A percentile compares a stretch with the other conserved stretches of the same genome.
Evolutionary conservation across 2,113 vertebrate genomes (phyloP).

Genomic region (Nerophis ophidion): DNA sequence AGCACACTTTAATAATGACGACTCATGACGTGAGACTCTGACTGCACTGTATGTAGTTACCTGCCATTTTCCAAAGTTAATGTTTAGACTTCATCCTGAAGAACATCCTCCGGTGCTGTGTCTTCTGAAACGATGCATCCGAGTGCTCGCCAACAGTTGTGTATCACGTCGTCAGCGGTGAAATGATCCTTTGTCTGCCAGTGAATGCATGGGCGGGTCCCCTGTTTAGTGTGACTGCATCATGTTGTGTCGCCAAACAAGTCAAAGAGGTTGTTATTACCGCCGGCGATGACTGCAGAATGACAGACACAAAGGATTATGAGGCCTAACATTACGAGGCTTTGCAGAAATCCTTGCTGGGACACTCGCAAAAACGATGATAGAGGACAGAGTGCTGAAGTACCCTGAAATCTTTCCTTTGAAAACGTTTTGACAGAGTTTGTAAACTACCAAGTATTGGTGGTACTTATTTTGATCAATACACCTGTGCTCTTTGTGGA

Average conservation of each 20-base stretch:
- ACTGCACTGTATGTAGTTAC: neutral
- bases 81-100: conserved; percentile 10
- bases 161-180: conserved; percentile 1
- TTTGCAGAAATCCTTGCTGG: neutral
- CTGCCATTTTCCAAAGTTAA: neutral
- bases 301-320: conserved; percentile 18
- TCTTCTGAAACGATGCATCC: neutral
- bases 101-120: conserved; percentile 1
- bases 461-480: too few relatives aligned
- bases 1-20: neutral
- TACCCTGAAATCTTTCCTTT: too few relatives aligned
- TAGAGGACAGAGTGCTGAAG: too few relatives aligned
- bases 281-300: conserved; percentile 14
- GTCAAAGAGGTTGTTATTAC: conserved; percentile 24
- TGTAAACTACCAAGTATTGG: too few relatives aligned
- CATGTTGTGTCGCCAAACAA: conserved; percentile 15
- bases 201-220: neutral
- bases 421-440: too few relatives aligned
- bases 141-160: conserved; percentile 8
- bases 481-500: too few relatives aligned
- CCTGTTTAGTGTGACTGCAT: conserved; percentile 15
- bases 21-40: conserved; percentile 2
- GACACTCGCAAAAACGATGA: too few relatives aligned
- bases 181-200: neutral
- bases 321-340: conserved; percentile 2